Percentiles rank a stretch among this genome's conserved stretches.
These are phyloP conservation scores for Lasiurus cinereus DNA, from an alignment of 2,113 vertebrate genomes.

Conservation along the genomic window DNA sequence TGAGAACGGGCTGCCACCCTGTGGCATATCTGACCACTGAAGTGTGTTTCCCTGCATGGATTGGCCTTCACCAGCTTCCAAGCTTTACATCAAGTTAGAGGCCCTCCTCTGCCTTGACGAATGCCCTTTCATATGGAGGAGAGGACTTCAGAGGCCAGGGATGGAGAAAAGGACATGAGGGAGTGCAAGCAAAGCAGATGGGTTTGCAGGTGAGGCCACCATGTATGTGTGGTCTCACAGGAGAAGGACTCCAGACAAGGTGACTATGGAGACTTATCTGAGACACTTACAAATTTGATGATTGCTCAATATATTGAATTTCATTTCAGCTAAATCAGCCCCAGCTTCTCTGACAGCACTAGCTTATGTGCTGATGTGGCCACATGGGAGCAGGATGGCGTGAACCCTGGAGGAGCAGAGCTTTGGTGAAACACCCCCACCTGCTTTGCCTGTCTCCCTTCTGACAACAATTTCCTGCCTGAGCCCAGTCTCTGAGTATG, in stretches of 20 bases:
- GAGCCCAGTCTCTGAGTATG: slow-evolving; percentile 39
- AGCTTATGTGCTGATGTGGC: slow-evolving; percentile 66
- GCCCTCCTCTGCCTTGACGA: background rate
- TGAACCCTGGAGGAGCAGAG: slow-evolving; percentile 45
- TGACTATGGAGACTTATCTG: slow-evolving; percentile 82
- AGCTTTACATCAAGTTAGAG: background rate
- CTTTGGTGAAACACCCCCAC: slow-evolving; percentile 61
- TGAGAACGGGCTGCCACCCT: background rate
- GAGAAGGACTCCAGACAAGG: slow-evolving; percentile 52
- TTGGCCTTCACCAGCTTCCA: background rate
- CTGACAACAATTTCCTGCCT: slow-evolving; percentile 35
- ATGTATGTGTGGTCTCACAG: background rate
- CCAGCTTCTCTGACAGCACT: slow-evolving; percentile 68
- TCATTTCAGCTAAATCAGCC: slow-evolving; percentile 81
- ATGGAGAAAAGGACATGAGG: background rate
- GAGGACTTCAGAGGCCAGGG: background rate
- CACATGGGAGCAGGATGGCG: slow-evolving; percentile 13
- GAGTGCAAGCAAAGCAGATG: background rate
- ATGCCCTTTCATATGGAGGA: background rate
- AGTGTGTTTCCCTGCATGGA: background rate
- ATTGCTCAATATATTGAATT: slow-evolving; percentile 82
- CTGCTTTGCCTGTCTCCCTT: slow-evolving; percentile 54
- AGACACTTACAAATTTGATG: slow-evolving; percentile 80
- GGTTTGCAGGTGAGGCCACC: background rate
- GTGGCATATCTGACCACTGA: background rate